phyloP scores from a whole-genome alignment of 2,113 vertebrate species.

The Crotalus horridus region DNA sequence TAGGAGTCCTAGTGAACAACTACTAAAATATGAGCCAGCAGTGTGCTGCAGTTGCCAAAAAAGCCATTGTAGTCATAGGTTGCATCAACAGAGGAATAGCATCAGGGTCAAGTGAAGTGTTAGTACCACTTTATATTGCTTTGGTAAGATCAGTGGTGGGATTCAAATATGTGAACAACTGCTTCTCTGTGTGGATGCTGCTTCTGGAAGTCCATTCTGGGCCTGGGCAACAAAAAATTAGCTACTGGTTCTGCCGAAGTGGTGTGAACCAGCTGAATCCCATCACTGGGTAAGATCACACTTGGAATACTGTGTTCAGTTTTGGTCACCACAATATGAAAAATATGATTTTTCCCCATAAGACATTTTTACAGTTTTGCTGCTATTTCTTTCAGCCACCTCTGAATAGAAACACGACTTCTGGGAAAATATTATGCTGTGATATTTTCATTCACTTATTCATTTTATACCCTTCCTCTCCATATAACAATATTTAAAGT shows the following conservation, averaged over 20 bases:
- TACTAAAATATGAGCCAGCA: not conserved
- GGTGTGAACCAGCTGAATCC: no score
- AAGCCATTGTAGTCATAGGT: not conserved
- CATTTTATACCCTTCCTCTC: not conserved
- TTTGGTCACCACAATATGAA: not conserved
- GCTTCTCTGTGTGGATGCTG: no score
- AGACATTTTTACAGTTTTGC: not conserved
- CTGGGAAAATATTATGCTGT: not conserved
- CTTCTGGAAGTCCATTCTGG: no score
- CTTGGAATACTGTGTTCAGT: not conserved
- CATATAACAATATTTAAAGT: not conserved
- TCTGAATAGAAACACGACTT: not conserved
- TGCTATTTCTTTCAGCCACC: not conserved
- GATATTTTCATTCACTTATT: not conserved
- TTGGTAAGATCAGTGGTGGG: not conserved
- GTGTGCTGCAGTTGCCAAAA: not conserved
- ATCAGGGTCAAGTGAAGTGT: not conserved
- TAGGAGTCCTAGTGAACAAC: not conserved
- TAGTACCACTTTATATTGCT: not conserved
- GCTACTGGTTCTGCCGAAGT: no score
- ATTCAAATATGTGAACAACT: no score
- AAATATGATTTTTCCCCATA: not conserved
- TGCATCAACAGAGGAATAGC: not conserved
- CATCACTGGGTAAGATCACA: not conserved
- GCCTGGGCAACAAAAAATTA: no score